phyloP scores from a whole-genome alignment of 2,113 vertebrate species.

The Cepphus grylle region DNA sequence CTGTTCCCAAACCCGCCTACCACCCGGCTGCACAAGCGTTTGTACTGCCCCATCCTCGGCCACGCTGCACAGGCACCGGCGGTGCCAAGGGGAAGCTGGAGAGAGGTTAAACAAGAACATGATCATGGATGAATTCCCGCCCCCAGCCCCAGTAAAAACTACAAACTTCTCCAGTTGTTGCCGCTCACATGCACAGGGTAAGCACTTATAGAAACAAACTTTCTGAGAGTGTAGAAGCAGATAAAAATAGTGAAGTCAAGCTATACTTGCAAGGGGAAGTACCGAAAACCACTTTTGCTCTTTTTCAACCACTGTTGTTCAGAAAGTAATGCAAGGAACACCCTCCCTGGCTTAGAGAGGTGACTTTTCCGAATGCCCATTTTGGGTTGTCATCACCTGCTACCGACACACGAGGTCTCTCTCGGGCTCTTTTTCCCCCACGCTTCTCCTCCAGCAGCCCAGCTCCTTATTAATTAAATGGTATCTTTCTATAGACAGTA shows the following conservation, averaged over 20 bases:
- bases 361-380: not conserved
- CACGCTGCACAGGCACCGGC: not conserved
- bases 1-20: not conserved
- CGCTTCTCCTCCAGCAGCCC: not conserved
- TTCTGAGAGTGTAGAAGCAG: not conserved
- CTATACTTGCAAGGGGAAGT: too few relatives aligned
- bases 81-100: not conserved
- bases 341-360: not conserved
- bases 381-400: slow-evolving; percentile 28
- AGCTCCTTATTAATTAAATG: not conserved
- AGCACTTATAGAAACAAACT: not conserved
- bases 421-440: slow-evolving; percentile 40
- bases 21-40: not conserved
- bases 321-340: not conserved
- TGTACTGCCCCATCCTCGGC: not conserved
- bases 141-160: not conserved
- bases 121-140: not conserved
- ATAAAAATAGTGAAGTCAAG: not conserved
- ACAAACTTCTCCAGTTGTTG: not conserved
- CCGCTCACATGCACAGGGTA: fast-evolving
- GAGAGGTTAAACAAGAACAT: not conserved
- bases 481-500: not conserved
- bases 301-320: not conserved
- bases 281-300: fast-evolving
- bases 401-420: slow-evolving; percentile 62